Conservation (phyloP, 2,113 vertebrate genomes). For the Eulemur rufifrons region DNA sequence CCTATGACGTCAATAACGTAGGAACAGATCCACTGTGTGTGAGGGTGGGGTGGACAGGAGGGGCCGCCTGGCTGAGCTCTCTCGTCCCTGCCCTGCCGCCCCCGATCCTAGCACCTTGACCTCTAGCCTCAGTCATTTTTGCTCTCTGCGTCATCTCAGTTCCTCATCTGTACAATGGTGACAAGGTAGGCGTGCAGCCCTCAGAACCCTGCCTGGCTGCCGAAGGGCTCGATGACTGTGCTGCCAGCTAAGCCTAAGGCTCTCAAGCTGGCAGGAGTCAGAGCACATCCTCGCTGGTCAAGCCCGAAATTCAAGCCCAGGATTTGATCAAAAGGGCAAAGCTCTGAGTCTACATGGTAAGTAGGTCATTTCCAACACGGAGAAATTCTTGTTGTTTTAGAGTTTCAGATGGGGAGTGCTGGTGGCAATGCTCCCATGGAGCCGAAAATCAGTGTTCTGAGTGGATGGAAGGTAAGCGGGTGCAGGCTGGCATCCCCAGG, state of each 20-base stretch:
- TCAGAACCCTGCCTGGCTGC: neutral
- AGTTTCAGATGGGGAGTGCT: neutral
- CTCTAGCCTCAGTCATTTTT: neutral
- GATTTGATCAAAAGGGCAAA: neutral
- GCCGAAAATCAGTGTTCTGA: neutral
- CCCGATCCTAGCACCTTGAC: neutral
- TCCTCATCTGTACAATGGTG: neutral
- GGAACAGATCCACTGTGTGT: neutral
- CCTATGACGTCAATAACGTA: no score
- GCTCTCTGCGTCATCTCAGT: neutral
- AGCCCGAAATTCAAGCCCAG: neutral
- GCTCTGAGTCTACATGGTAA: neutral
- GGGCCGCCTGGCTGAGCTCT: neutral
- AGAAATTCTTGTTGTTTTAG: neutral
- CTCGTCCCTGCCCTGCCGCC: neutral
- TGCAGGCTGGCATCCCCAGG: neutral
- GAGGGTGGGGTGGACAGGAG: no score
- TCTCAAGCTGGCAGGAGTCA: neutral
- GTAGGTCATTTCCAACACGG: neutral
- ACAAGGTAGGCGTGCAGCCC: accelerated
- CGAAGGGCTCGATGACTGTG: neutral
- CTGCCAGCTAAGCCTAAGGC: neutral
- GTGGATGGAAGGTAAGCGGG: neutral
- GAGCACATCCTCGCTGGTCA: neutral
- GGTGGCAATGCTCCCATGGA: neutral